These are phyloP conservation scores for Antheraea yamamai DNA, from an alignment of 2,888 invertebrate genomes.

Conservation along the genomic window DNA sequence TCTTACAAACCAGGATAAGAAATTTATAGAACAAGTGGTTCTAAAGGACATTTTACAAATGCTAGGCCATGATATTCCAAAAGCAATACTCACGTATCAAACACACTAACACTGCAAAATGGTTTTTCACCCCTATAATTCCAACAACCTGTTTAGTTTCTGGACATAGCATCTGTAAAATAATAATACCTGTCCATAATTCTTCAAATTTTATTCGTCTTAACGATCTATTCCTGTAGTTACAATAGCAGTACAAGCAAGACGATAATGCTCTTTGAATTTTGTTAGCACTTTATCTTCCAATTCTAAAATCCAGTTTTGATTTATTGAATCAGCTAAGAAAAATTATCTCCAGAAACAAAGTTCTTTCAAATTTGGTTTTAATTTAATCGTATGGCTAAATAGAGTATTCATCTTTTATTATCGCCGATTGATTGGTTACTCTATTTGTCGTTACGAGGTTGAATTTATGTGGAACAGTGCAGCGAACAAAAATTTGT, in stretches of 20 bases:
- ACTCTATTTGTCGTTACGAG: no score
- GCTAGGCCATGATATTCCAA: no score
- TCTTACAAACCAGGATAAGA: no score
- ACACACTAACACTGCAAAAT: conserved; percentile 64
- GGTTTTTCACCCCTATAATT: conserved; percentile 41
- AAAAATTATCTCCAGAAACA: no score
- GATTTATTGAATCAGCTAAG: no score
- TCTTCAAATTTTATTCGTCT: not conserved
- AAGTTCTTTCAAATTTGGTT: no score
- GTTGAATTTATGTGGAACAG: no score
- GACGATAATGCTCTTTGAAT: not conserved
- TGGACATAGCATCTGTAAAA: conserved; percentile 53
- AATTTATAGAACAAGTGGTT: not conserved
- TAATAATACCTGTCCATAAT: not conserved
- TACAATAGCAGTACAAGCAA: not conserved
- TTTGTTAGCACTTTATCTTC: not conserved
- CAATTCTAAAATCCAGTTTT: no score
- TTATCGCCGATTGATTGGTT: no score
- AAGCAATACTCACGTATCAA: conserved; percentile 55
- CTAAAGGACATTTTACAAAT: not conserved
- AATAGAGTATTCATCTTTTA: no score
- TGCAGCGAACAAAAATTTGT: no score
- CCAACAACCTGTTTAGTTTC: conserved; percentile 44
- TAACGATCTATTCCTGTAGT: not conserved
- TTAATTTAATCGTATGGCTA: no score